phyloP scores from a whole-genome alignment of 2,113 vertebrate genomes.

The Actenoides lindsayi region DNA sequence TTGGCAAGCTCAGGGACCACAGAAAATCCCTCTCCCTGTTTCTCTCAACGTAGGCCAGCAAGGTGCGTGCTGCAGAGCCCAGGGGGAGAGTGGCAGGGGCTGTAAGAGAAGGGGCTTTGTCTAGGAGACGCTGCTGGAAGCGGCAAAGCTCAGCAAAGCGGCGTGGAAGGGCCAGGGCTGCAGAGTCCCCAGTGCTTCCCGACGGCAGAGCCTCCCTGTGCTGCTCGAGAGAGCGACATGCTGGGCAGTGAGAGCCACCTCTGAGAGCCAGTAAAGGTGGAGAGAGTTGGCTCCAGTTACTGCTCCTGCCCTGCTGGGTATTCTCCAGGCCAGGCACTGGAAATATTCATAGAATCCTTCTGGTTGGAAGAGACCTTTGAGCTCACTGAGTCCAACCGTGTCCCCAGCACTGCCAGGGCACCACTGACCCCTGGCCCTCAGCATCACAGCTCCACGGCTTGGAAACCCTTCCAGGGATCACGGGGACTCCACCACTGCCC shows the following conservation, averaged over 20 bases:
- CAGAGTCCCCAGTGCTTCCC: too few species aligned
- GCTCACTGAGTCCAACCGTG: too few species aligned
- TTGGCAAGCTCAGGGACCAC: background rate
- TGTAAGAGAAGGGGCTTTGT: background rate
- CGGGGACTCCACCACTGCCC: too few species aligned
- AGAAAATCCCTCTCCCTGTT: background rate
- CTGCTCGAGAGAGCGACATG: background rate
- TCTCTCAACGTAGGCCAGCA: background rate
- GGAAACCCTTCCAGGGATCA: too few species aligned
- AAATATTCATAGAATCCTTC: too few species aligned
- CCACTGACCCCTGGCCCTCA: too few species aligned
- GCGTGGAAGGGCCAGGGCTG: too few species aligned
- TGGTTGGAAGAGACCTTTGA: too few species aligned
- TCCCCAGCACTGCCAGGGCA: too few species aligned
- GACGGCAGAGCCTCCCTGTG: background rate
- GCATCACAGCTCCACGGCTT: too few species aligned
- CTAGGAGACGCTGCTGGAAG: background rate
- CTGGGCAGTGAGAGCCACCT: too few species aligned
- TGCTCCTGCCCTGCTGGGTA: background rate
- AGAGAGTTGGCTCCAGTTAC: background rate
- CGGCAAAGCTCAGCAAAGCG: background rate
- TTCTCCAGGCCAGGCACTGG: background rate
- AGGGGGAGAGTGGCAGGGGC: background rate
- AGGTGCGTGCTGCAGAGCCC: fast-evolving
- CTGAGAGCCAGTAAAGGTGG: background rate